Conservation (phyloP, 1,140 invertebrate species). For the Nylanderia fulva region DNA sequence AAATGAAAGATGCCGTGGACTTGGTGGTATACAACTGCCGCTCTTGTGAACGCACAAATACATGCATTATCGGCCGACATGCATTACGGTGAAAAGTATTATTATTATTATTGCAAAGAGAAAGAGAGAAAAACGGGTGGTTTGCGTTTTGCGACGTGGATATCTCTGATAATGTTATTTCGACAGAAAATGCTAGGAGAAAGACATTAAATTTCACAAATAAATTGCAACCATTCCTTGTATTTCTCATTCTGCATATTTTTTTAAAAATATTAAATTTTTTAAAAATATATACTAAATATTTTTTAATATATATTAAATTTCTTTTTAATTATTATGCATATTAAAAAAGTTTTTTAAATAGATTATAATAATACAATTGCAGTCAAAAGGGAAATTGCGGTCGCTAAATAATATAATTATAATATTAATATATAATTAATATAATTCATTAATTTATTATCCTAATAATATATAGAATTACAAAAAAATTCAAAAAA, state of each 20-base stretch:
- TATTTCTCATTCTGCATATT: too few relatives aligned
- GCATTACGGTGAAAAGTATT: constrained; percentile 38
- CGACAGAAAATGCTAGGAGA: not conserved
- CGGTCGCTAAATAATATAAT: too few relatives aligned
- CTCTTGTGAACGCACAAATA: constrained; percentile 42
- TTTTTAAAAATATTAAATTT: too few relatives aligned
- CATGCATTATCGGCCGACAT: constrained; percentile 31
- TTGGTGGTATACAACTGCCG: constrained; percentile 27
- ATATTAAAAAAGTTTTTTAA: too few relatives aligned
- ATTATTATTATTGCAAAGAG: constrained; percentile 2
- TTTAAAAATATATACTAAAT: too few relatives aligned
- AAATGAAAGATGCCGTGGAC: constrained; percentile 39
- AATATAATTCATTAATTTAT: not conserved
- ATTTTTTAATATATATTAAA: too few relatives aligned
- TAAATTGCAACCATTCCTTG: not conserved
- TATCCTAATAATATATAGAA: not conserved
- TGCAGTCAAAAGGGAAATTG: too few relatives aligned
- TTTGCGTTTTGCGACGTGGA: not conserved
- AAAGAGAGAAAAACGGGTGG: constrained; percentile 1
- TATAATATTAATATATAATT: too few relatives aligned
- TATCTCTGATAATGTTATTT: not conserved
- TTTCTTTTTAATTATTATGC: too few relatives aligned
- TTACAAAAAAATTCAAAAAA: not conserved
- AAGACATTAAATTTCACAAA: not conserved
- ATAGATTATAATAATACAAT: too few relatives aligned